Conservation (phyloP, 1,140 invertebrate species). For the Aporrectodea caliginosa region DNA sequence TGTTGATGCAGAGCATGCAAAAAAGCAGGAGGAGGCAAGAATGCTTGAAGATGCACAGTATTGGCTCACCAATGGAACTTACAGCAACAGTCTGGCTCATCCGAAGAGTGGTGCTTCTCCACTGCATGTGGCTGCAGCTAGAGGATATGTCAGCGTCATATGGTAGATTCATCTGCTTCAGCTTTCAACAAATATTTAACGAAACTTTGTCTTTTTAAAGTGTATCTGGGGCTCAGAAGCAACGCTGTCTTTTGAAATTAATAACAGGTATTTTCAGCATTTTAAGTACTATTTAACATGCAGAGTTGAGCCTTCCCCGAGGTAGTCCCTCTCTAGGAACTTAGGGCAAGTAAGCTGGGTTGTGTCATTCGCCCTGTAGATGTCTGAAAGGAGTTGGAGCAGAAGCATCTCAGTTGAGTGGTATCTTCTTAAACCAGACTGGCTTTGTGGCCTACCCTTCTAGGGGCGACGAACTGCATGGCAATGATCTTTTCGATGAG, state of each 20-base stretch:
- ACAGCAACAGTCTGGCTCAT: neutral
- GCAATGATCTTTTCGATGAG: too few relatives aligned
- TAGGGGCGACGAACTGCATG: too few relatives aligned
- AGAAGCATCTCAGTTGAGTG: too few relatives aligned
- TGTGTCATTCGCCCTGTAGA: too few relatives aligned
- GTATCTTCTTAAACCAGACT: too few relatives aligned
- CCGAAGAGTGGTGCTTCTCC: constrained; percentile 85
- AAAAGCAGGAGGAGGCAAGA: neutral
- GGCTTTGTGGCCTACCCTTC: too few relatives aligned
- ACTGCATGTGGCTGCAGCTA: constrained; percentile 95
- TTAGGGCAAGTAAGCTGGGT: too few relatives aligned
- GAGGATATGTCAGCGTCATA: constrained; percentile 92
- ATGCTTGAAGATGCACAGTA: neutral
- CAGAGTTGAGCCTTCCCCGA: too few relatives aligned
- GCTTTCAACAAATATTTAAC: neutral
- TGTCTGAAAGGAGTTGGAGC: too few relatives aligned
- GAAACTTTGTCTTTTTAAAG: neutral
- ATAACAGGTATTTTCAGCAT: neutral
- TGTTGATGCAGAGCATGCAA: neutral
- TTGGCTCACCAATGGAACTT: neutral
- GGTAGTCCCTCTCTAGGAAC: too few relatives aligned
- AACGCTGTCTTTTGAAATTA: neutral
- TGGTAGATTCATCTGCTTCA: constrained; percentile 57
- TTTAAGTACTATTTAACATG: neutral
- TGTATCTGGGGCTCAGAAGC: neutral